Evolutionary conservation across 1,140 invertebrate species (phyloP), one percentile per base, ranked within the genome.

Genomic region (Penaeus indicus): DNA sequence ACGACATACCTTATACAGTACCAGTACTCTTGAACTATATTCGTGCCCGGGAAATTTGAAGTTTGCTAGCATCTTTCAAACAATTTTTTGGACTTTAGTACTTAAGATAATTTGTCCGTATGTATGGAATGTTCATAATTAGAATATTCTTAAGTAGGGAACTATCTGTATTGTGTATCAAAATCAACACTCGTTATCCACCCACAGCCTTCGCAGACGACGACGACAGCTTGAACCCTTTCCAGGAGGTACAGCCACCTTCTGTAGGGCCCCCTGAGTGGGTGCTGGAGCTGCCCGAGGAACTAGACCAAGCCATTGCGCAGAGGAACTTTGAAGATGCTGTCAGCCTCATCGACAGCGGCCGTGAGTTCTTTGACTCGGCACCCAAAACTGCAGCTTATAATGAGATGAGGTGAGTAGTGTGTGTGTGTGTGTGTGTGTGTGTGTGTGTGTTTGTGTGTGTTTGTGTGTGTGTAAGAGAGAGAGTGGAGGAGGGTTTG

Each of bases 281-380:
- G 98, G 92, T 99, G 54, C 92, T 96, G 84, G 98, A 99, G 93
- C 95, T 98, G 0, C 96, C 97, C 27, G 98, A 99, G 92, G 98
- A 99, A 93, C 94, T 99, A 38, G 98, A 99, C 94, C 98, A 99
- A 25, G 96, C 96, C 89, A 97, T 99, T 91, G 98, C 98, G n/a
- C 97, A 99, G 93, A 95, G 98, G 91, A 97, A 99, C 92, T 99
- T 99, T 93, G 97, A 99, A 93, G 97, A 98, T 92, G 98, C 98
- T 25, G 97, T 98, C 88, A 95, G 95, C 88, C 93, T 99, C 16
- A 95, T 99, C 82, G 95, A 97, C 90, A 96, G 95, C 93, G 95
- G 95, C 0, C 94, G 94, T 90, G 93, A 94, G 7, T 96, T 94
- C 75, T 90, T 90, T 87, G 62, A 69, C 32, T 80, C 61, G 54